These are phyloP conservation scores for Sceloporus undulatus DNA, from an alignment of 2,113 vertebrate species.

Conservation along the genomic window DNA sequence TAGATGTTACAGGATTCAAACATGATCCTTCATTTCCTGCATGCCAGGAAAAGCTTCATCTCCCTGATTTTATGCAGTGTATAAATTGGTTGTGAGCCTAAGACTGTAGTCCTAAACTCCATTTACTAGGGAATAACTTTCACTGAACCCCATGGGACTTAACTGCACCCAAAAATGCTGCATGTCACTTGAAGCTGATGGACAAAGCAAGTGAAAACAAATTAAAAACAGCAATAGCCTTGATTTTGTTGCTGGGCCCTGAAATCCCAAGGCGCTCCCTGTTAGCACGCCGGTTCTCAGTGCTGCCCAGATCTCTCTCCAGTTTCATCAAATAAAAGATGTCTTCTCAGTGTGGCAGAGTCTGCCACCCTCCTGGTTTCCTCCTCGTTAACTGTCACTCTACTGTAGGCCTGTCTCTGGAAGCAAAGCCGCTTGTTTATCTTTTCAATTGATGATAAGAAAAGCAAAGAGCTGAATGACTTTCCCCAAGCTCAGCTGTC, in stretches of 20 bases:
- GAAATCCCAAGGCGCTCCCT: neutral
- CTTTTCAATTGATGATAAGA: slow-evolving; percentile 52
- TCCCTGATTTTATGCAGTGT: neutral
- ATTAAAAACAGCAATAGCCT: neutral
- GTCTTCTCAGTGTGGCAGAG: slow-evolving; percentile 42
- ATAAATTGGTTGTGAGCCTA: neutral
- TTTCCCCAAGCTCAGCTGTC: slow-evolving; percentile 38
- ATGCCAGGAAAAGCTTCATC: neutral
- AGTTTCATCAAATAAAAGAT: slow-evolving; percentile 43
- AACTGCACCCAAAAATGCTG: neutral
- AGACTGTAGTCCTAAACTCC: neutral
- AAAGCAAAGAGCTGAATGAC: slow-evolving; percentile 46
- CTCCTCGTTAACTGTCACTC: slow-evolving; percentile 50
- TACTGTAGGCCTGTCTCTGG: slow-evolving; percentile 44
- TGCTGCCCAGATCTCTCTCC: slow-evolving; percentile 40
- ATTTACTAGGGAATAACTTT: neutral
- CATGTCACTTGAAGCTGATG: neutral
- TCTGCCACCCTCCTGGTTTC: slow-evolving; percentile 39
- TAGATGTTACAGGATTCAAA: neutral
- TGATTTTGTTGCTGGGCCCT: slow-evolving; percentile 7
- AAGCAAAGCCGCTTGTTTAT: slow-evolving; percentile 38
- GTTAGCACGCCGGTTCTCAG: slow-evolving; percentile 29
- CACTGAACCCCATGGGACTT: neutral
- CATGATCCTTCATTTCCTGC: no score
- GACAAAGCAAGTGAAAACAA: neutral